Conservation (phyloP, 2,797 vertebrate species). For the Stomatorhinus walkeri region DNA sequence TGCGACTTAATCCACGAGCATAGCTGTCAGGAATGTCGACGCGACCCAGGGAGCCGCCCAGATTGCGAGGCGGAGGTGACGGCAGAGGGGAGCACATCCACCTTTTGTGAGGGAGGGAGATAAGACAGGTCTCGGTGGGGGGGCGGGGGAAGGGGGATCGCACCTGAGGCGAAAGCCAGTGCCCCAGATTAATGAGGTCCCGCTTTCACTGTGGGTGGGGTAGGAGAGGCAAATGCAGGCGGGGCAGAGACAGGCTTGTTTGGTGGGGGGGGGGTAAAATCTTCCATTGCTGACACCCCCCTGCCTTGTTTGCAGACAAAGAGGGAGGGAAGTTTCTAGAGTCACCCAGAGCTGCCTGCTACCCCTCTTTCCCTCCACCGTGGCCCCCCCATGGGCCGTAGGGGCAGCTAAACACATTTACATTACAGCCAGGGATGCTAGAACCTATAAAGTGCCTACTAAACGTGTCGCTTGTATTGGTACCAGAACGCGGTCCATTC, state of each 20-base stretch:
- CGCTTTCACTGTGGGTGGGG: conserved; percentile 38
- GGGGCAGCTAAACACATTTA: neutral
- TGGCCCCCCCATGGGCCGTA: neutral
- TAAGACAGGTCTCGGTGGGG: conserved; percentile 41
- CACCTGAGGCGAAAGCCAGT: conserved; percentile 47
- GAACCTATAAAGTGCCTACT: neutral
- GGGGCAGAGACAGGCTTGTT: neutral
- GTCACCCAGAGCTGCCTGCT: neutral
- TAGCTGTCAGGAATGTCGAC: conserved; percentile 41
- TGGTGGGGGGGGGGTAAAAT: neutral
- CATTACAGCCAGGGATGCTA: no score
- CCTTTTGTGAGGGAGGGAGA: conserved; percentile 42
- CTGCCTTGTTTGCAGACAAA: conserved; percentile 9
- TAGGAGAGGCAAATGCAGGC: conserved; percentile 1
- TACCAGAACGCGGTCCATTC: neutral
- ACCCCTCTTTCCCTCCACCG: no score
- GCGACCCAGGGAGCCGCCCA: conserved; percentile 31
- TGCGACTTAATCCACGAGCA: conserved; percentile 33
- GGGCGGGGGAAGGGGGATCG: conserved; percentile 32
- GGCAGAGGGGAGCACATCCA: conserved; percentile 41
- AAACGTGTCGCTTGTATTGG: neutral
- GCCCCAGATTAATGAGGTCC: conserved; percentile 51
- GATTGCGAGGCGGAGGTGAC: conserved; percentile 27
- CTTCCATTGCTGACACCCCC: neutral
- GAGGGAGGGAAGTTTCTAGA: neutral